Base-by-base conservation (phyloP, 1,140 invertebrate species). In the Orussus abietinus region DNA sequence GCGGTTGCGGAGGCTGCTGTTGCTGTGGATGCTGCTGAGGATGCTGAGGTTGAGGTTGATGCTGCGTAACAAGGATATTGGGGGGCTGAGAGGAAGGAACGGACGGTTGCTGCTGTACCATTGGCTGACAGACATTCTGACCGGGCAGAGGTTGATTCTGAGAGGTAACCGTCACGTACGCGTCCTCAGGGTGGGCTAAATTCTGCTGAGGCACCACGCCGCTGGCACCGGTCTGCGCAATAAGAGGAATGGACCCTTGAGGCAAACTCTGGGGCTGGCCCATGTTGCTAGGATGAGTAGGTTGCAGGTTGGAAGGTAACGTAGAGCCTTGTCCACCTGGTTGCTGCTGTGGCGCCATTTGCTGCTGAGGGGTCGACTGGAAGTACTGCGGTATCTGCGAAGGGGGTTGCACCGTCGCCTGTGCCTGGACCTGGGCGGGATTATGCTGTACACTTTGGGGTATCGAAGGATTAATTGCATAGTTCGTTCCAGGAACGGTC, bases 161-260 rank as follows among this genome's bases (percentile, higher is more conserved):
- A 4, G 57, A 29, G 15, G 17, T 46, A n/a, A 64, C 55, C 11
- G 54, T 60, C 12, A 60, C 53, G 10, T 66, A 64, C 4, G 45
- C 19, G 18, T 66, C 64, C 19, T 66, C 62, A 11, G 73, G 44
- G 41, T 59, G 62, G 38, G 46, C 48, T 49, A 64, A 62, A 50
- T 35, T 65, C 36, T 74, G 75, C 49, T 72, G 74, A 34, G 72
- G 49, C 35, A 67, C 51, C 33, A 77, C 72, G 47, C 74, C 74
- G 60, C 74, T 79, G 55, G 70, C 77, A 40, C 67, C 70, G 33
- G 75, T 57, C 35, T 75, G 68, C 9, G 72, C 61, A 64, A 81
- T 77, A 60, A 80, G 72, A 41, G 79, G 75, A 44, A 81, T 77
- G 47, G 77, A 72, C 38, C 75, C 75, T 59, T 79, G 77, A 4